phyloP scores from a whole-genome alignment of 2,888 invertebrate species.

The Stomorhina lunata region DNA sequence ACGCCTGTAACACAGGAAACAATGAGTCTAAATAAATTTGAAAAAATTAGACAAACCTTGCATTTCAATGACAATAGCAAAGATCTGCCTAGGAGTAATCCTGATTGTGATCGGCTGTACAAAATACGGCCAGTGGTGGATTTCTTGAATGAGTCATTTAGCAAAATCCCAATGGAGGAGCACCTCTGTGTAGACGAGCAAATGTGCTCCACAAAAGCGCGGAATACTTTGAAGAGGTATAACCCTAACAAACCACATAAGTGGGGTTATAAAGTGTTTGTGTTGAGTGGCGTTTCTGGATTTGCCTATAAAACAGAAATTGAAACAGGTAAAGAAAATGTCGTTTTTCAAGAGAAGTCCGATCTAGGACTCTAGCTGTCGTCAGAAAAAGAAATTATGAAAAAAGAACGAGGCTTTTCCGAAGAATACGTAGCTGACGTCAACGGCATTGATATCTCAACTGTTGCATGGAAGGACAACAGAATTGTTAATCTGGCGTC shows the following conservation, averaged over 20 bases:
- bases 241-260: conserved; percentile 65
- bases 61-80: conserved; percentile 58
- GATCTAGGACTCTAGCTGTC: conserved; percentile 46
- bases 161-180: conserved; percentile 27
- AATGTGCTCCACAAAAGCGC: conserved; percentile 29
- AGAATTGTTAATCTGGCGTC: conserved; percentile 46
- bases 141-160: conserved; percentile 8
- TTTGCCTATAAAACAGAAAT: conserved; percentile 60
- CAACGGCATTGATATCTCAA: conserved; percentile 42
- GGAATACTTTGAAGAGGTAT: conserved; percentile 45
- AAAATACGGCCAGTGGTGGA: conserved; percentile 54
- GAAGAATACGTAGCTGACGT: conserved; percentile 53
- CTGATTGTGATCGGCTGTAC: conserved; percentile 39
- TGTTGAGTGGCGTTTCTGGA: conserved; percentile 66
- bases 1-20: conserved; percentile 50
- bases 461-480: conserved; percentile 54
- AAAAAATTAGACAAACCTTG: conserved; percentile 43
- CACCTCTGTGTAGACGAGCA: conserved; percentile 32
- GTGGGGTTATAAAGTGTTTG: conserved; percentile 64
- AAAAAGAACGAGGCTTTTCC: conserved; percentile 56
- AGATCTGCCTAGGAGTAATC: conserved; percentile 33
- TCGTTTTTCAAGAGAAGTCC: conserved; percentile 43
- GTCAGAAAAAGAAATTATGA: conserved; percentile 36
- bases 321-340: conserved; percentile 44
- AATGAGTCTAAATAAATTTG: conserved; percentile 38